These are phyloP conservation scores for Channallabes apus DNA, from an alignment of 2,797 vertebrate species.

Conservation along the genomic window DNA sequence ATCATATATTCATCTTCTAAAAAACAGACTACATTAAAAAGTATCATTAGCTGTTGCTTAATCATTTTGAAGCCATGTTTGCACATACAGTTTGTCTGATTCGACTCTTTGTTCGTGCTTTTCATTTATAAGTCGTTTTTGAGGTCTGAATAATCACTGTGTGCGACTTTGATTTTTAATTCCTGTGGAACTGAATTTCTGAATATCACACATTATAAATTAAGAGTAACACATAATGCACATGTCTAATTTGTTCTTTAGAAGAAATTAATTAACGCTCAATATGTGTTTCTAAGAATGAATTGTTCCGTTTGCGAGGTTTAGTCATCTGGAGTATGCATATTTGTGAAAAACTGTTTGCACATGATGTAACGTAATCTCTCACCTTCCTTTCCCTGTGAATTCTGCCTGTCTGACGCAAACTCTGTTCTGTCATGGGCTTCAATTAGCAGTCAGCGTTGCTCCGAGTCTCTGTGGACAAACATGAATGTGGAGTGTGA, in stretches of 20 bases:
- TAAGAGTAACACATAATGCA: neutral
- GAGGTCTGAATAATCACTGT: neutral
- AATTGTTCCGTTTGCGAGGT: neutral
- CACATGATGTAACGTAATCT: neutral
- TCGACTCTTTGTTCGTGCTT: too few relatives aligned
- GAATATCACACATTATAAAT: neutral
- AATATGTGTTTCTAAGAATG: neutral
- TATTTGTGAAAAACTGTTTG: neutral
- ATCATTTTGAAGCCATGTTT: neutral
- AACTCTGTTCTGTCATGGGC: slow-evolving; percentile 31
- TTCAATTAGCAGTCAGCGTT: slow-evolving; percentile 39
- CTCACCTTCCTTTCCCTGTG: neutral
- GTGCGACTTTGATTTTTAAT: neutral
- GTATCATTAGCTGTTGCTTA: too few relatives aligned
- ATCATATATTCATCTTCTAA: neutral
- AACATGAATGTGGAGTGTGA: slow-evolving; percentile 40
- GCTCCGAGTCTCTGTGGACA: slow-evolving; percentile 37
- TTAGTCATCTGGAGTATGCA: neutral
- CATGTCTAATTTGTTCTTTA: neutral
- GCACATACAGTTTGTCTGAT: too few relatives aligned
- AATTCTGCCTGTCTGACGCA: slow-evolving; percentile 20
- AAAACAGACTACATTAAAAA: neutral
- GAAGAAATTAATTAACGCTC: neutral
- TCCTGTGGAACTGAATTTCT: neutral
- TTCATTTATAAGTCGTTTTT: neutral